Base-by-base conservation (phyloP, 2,888 invertebrate species). In the Drosophila anomalata region DNA sequence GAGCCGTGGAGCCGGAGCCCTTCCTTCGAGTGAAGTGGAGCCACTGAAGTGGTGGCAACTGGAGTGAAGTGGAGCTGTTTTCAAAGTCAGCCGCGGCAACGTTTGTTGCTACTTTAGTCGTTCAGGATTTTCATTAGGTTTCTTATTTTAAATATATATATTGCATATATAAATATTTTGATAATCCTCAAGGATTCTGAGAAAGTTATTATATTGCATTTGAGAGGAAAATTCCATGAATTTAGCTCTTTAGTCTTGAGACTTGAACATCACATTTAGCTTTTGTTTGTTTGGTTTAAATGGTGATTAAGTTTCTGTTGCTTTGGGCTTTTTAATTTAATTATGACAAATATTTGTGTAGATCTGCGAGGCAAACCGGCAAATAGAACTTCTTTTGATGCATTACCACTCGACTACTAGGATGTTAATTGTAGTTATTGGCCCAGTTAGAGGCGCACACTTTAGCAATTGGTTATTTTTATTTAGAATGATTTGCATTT, bases 1-100 rank as follows among this genome's bases (percentile, higher is more conserved):
- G 24, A 53, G 75, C 48, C 39, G 47, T 39, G 12, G 17, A 12
- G 17, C 26, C 3, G 42, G 36, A 46, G 47, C 26, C 58, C 46
- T 60, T 44, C 46, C 44, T 29, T 53, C 46, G 63, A 63, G 31
- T 65, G 63, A 62, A 62, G 52, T 65, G 63, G 33, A 63, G 65
- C 63, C 48, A 59, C 59, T 62, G 51, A 51, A 61, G 61, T 77
- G 82, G 66, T 72, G 60, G 52, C 62, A 54, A 56, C 61, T 63
- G 75, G 50, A 50, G 55, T 80, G 77, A 71, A 81, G 69, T 82
- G 77, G 53, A 76, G 77, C 79, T 72, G 76, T 76, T 85, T 82
- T 82, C 85, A 81, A 86, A 82, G 83, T 86, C 83, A 84, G 82
- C 39, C 77, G 67, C 62, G 70, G 73, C 73, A 76, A 69, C 72